A percentile compares a stretch with the other conserved stretches of the same genome.
Evolutionary conservation across 2,888 invertebrate species (phyloP).

Genomic region (Drosophila pseudotakahashii): DNA sequence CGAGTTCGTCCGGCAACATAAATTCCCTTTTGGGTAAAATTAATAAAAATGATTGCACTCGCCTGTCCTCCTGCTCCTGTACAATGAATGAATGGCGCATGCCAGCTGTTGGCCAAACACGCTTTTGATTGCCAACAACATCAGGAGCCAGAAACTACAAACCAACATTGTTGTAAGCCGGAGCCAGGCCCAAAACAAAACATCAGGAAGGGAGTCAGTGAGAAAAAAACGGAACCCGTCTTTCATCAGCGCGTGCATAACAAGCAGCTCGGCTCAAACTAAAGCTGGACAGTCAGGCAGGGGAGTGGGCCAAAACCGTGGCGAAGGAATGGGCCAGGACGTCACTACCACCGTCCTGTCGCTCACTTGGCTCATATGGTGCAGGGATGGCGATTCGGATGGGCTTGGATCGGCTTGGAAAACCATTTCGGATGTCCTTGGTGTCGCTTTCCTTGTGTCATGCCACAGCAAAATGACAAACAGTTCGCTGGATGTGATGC

Average conservation of each 20-base stretch:
- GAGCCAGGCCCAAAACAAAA: constrained; percentile 15
- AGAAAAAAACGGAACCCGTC: constrained; percentile 41
- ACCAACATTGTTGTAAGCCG: constrained; percentile 40
- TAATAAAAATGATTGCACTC: constrained; percentile 76
- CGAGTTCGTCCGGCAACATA: constrained; percentile 53
- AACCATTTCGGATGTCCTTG: constrained; percentile 61
- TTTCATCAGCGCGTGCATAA: constrained; percentile 74
- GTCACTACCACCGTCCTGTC: constrained; percentile 17
- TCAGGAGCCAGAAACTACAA: constrained; percentile 24
- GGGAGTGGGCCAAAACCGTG: constrained; percentile 26
- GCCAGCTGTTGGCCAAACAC: constrained; percentile 77
- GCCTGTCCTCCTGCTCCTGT: constrained; percentile 20
- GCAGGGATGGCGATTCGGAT: constrained; percentile 3
- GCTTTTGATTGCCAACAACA: constrained; percentile 73
- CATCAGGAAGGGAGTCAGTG: constrained; percentile 17
- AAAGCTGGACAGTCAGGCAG: constrained; percentile 40
- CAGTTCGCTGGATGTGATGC: constrained; percentile 56
- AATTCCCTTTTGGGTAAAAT: constrained; percentile 74
- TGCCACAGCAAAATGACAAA: constrained; percentile 69
- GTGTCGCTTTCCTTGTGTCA: constrained; percentile 58
- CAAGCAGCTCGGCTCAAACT: constrained; percentile 57
- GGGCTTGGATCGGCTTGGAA: constrained; percentile 39
- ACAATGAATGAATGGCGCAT: constrained; percentile 77
- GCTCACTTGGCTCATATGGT: constrained; percentile 37
- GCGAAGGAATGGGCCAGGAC: constrained; percentile 35